Conservation (phyloP, 2,797 vertebrate genomes). For the Enteromius fasciolatus region DNA sequence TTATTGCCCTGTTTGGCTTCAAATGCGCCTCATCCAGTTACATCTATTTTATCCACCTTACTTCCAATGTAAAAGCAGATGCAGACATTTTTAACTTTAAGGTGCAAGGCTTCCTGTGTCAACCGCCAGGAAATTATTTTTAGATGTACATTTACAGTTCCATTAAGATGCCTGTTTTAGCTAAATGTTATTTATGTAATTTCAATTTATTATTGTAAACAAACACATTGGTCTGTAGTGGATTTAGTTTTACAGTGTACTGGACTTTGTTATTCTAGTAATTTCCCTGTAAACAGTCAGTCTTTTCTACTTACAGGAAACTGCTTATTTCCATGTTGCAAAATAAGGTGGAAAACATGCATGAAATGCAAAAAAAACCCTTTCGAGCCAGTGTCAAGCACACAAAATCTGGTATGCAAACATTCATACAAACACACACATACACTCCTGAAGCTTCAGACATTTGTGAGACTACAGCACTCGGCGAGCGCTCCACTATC, state of each 20-base stretch:
- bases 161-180: too few species aligned
- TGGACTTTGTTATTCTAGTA: neutral
- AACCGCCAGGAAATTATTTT: neutral
- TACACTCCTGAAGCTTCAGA: constrained; percentile 10
- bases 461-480: constrained; percentile 29
- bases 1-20: neutral
- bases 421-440: constrained; percentile 21
- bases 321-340: neutral
- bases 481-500: constrained; percentile 70
- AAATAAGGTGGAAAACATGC: neutral
- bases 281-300: neutral
- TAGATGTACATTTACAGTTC: neutral
- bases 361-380: neutral
- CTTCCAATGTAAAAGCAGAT: neutral
- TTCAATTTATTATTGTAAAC: neutral
- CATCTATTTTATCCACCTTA: neutral
- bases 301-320: neutral
- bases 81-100: neutral
- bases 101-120: neutral
- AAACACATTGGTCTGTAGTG: neutral
- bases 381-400: neutral
- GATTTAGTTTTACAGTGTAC: neutral
- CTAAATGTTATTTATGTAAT: neutral
- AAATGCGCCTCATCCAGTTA: neutral
- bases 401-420: neutral